Percentiles rank a stretch among this genome's conserved stretches.
Evolutionary conservation across 2,797 vertebrate species (phyloP).

Genomic region (Atherinosoma microstoma): DNA sequence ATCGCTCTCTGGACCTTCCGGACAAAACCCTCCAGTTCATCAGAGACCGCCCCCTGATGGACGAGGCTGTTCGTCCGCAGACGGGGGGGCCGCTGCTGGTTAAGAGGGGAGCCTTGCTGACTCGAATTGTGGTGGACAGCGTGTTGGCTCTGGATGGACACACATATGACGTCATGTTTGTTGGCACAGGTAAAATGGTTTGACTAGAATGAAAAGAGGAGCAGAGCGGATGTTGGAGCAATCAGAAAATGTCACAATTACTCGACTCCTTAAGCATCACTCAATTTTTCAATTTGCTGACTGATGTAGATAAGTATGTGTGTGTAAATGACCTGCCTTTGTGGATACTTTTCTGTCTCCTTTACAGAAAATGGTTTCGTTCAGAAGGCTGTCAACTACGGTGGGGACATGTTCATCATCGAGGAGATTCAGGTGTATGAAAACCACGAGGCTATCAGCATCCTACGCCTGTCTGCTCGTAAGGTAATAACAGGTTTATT

Average conservation of each 20-base stretch:
- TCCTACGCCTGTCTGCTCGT: slow-evolving; percentile 78
- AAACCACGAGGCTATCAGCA: slow-evolving; percentile 67
- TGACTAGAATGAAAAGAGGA: neutral
- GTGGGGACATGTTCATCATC: slow-evolving; percentile 83
- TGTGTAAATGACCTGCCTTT: neutral
- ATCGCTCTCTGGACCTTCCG: slow-evolving; percentile 78
- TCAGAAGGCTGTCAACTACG: slow-evolving; percentile 85
- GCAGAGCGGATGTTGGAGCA: neutral
- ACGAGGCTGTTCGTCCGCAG: slow-evolving; percentile 74
- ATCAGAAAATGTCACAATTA: neutral
- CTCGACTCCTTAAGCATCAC: neutral
- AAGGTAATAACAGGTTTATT: slow-evolving; percentile 67
- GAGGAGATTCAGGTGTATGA: slow-evolving; percentile 84
- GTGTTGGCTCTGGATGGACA: slow-evolving; percentile 74
- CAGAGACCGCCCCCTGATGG: slow-evolving; percentile 82
- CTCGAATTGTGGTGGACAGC: slow-evolving; percentile 79
- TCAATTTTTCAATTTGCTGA: too few species aligned
- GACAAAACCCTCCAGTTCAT: slow-evolving; percentile 85
- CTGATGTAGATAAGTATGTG: too few species aligned
- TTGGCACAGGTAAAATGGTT: slow-evolving; percentile 80
- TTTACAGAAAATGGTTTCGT: slow-evolving; percentile 83
- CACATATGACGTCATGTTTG: slow-evolving; percentile 80
- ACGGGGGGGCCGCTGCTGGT: slow-evolving; percentile 75
- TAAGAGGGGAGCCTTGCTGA: slow-evolving; percentile 73
- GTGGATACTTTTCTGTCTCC: neutral